A percentile compares a stretch with the other conserved stretches of the same genome.
Evolutionary conservation across 2,113 vertebrate genomes (phyloP).

Genomic region (human): DNA sequence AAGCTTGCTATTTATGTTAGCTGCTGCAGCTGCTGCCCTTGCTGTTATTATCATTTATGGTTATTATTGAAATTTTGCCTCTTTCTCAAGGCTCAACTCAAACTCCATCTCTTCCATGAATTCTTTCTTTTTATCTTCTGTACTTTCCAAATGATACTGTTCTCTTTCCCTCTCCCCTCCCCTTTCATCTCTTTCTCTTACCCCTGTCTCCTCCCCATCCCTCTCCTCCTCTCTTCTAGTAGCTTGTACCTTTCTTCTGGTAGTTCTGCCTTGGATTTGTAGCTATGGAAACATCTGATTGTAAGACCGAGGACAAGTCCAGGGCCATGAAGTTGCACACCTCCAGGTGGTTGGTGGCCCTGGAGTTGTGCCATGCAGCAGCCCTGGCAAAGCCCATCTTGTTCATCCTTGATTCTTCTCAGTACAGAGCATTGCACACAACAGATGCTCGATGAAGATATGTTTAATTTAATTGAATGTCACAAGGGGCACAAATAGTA

Average conservation of each 20-base stretch:
- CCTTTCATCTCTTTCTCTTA: too few relatives aligned
- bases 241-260: not conserved
- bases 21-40: not conserved
- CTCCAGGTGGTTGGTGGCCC: not conserved
- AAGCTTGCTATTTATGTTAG: not conserved
- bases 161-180: not conserved
- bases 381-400: not conserved
- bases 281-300: not conserved
- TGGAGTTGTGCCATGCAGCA: not conserved
- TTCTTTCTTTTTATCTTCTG: not conserved
- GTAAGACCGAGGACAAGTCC: not conserved
- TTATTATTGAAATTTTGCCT: not conserved
- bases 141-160: not conserved
- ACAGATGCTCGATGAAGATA: not conserved
- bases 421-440: not conserved
- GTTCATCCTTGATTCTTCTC: not conserved
- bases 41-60: not conserved
- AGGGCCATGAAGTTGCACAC: not conserved
- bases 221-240: not conserved
- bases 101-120: not conserved
- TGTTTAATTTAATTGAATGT: not conserved
- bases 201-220: accelerated
- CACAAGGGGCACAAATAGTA: not conserved
- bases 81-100: not conserved
- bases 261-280: not conserved